A percentile compares a stretch with the other conserved stretches of the same genome.
phyloP scores from a whole-genome alignment of 1,140 invertebrate species.

The Trichonephila inaurata region DNA sequence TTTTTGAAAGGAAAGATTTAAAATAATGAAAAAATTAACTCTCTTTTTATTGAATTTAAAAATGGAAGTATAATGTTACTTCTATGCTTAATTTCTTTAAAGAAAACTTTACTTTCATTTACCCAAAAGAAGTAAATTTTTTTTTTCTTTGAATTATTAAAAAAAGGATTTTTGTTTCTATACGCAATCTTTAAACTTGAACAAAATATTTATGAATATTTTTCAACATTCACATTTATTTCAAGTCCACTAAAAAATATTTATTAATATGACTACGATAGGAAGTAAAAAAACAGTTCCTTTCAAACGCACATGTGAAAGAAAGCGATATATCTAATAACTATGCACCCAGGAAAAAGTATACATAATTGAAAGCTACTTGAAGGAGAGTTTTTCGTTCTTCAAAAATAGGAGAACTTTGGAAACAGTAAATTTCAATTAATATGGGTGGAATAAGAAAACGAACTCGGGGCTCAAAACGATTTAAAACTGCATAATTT shows the following conservation, averaged over 20 bases:
- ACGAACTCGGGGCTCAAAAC: neutral
- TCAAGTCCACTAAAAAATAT: neutral
- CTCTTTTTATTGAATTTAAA: too few species aligned
- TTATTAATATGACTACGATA: neutral
- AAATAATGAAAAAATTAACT: too few species aligned
- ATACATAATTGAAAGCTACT: neutral
- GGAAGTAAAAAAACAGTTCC: neutral
- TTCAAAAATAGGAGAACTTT: neutral
- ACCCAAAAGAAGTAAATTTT: neutral
- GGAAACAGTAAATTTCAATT: constrained; percentile 5
- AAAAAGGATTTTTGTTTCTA: neutral
- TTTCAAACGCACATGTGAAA: constrained; percentile 1
- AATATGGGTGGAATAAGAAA: constrained; percentile 1
- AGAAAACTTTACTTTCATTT: neutral
- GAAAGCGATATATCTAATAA: neutral
- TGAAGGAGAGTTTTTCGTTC: neutral
- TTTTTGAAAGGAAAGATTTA: too few species aligned
- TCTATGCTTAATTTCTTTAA: neutral
- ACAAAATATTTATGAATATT: neutral
- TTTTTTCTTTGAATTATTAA: neutral
- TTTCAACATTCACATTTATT: neutral
- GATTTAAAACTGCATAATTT: constrained; percentile 5
- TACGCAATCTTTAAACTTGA: neutral
- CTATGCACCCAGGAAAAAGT: constrained; percentile 9
- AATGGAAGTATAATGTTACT: too few species aligned